Evolutionary conservation across 2,797 vertebrate genomes (phyloP), one percentile per base, ranked within the genome.

Genomic region (Cephalopachus bancanus): DNA sequence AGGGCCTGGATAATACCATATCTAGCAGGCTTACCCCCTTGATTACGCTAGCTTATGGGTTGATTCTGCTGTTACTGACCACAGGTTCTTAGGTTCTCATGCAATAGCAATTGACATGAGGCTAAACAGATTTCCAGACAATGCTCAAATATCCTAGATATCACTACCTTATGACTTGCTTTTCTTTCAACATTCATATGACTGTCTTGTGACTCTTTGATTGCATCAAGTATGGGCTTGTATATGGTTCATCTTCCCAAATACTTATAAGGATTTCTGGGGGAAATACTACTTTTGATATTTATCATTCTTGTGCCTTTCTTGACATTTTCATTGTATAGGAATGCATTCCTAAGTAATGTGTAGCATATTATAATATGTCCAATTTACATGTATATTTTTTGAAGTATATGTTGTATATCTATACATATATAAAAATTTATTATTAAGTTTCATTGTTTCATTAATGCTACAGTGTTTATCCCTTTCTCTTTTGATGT

Each of bases 1-100:
- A 44, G 59, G 79, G 55, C 79, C 92, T 84, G 79, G 69, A 51
- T 80, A 74, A 74, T 93, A 89, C 79, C 94, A n/a, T 64, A n/a
- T 20, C 74, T 86, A 89, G 71, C 89, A 89, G 83, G 33, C 60
- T 95, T 93, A 51, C 17, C 71, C 51, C 64, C 51, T 87, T 59
- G 14, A 86, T 94, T 91, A 94, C 19, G 8, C 79, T 53, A 57
- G 59, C 5, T 8, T 26, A 64, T 76, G 37, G 14, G 37, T 26
- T 76, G 79, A 22, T 74, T 80, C 26, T 53, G 49, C 24, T 51
- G 44, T 44, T 44, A 44, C 44, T 44, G 44, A 44, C 44, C 44
- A 44, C 44, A 44, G 44, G 44, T 44, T 44, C 44, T 44, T 44
- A 44, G 44, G 5, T 44, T 44, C 44, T 44, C 44, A 44, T 44